Conservation (phyloP, 2,888 invertebrate species). For the Diarsia rubi region DNA sequence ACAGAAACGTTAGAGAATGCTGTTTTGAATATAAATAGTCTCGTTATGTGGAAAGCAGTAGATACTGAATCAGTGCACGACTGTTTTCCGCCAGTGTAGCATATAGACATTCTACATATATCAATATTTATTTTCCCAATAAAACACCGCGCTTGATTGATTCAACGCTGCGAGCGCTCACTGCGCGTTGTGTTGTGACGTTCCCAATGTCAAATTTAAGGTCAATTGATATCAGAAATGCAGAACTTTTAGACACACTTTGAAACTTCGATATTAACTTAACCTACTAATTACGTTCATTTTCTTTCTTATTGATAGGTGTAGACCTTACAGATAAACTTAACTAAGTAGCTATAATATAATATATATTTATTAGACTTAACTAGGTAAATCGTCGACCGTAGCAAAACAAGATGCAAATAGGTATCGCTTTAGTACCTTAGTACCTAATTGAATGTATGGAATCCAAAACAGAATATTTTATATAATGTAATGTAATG, state of each 20-base stretch:
- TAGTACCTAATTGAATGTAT: constrained; percentile 12
- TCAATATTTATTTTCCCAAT: constrained; percentile 12
- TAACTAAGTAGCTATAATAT: no score
- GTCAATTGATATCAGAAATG: constrained; percentile 77
- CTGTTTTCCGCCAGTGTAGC: constrained; percentile 7
- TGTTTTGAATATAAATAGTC: constrained; percentile 5
- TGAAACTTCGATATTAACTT: constrained; percentile 22
- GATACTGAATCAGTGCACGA: background rate
- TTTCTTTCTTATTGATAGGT: constrained; percentile 7
- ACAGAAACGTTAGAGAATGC: background rate
- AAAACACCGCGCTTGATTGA: background rate
- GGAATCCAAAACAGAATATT: background rate
- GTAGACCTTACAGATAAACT: constrained; percentile 9
- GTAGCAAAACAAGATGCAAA: constrained; percentile 25
- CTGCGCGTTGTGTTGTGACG: constrained; percentile 60
- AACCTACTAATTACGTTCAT: constrained; percentile 4
- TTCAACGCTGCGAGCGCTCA: constrained; percentile 75
- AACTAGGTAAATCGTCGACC: background rate
- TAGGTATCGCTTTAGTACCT: background rate
- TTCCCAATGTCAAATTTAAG: constrained; percentile 88
- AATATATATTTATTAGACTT: no score
- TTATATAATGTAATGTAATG: no score
- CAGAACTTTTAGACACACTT: constrained; percentile 30
- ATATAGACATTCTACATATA: background rate
- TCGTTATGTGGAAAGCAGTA: background rate